These are phyloP conservation scores for Delichon dasypus DNA, from an alignment of 2,797 vertebrate species.

Conservation along the genomic window DNA sequence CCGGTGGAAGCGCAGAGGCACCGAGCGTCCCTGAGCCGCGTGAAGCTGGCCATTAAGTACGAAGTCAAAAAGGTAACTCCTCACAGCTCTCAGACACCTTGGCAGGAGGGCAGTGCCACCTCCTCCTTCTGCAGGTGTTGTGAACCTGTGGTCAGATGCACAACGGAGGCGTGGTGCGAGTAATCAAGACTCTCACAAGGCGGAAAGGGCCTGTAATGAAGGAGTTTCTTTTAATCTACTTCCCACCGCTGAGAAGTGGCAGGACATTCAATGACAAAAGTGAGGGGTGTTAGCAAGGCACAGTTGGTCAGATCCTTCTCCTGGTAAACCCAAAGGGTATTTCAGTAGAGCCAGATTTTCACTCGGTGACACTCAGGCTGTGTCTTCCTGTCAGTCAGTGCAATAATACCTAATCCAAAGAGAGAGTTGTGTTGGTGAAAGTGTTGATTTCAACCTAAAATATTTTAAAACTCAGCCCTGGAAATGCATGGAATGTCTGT, in stretches of 20 bases:
- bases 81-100: background rate
- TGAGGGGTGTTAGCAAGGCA: background rate
- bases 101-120: background rate
- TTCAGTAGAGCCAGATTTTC: background rate
- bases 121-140: background rate
- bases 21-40: conserved; percentile 82
- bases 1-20: conserved; percentile 76
- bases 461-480: background rate
- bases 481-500: background rate
- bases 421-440: background rate
- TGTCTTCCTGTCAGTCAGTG: background rate
- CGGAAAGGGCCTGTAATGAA: background rate
- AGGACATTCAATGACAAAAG: background rate
- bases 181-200: background rate
- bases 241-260: background rate
- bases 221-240: background rate
- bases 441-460: background rate
- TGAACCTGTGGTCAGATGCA: background rate
- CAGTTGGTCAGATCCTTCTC: background rate
- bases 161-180: background rate
- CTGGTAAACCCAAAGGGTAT: background rate
- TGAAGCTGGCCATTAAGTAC: conserved; percentile 89
- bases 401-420: background rate
- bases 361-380: background rate
- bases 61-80: conserved; percentile 88